Percentiles rank a stretch among this genome's conserved stretches.
Conservation (phyloP, 2,888 invertebrate species). For the Drosophila monieri region DNA sequence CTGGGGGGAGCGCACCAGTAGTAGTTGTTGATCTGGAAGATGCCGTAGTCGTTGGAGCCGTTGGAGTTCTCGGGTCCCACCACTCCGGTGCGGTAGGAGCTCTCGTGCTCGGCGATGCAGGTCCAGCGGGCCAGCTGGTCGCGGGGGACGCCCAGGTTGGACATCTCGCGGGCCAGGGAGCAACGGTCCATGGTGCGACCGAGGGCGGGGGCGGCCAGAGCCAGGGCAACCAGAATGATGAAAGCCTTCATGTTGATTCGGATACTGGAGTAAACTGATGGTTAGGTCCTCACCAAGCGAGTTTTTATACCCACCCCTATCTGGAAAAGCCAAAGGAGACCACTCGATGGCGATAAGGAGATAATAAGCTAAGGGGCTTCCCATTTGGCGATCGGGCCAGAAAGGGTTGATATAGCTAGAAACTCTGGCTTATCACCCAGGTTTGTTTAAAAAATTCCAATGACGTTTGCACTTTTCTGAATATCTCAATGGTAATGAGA, state of each 20-base stretch:
- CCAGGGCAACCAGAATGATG: conserved; percentile 52
- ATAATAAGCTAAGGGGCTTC: conserved; percentile 12
- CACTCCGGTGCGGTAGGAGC: conserved; percentile 82
- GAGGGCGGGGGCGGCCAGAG: conserved; percentile 58
- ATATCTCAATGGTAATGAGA: conserved; percentile 6
- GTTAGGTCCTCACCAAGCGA: neutral
- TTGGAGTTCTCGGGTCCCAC: conserved; percentile 84
- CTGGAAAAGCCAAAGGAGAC: conserved; percentile 32
- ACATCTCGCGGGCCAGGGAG: conserved; percentile 70
- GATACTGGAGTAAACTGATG: conserved; percentile 42
- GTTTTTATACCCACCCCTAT: neutral
- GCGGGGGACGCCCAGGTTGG: conserved; percentile 69
- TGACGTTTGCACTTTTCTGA: conserved; percentile 12
- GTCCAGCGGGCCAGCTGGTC: conserved; percentile 69
- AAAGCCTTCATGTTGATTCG: conserved; percentile 53
- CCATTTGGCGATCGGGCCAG: neutral
- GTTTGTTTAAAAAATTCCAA: conserved; percentile 35
- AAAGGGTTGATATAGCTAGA: conserved; percentile 9
- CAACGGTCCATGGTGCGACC: conserved; percentile 67
- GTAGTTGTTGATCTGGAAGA: conserved; percentile 81
- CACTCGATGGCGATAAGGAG: conserved; percentile 31
- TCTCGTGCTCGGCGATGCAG: conserved; percentile 78
- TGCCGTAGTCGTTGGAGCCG: conserved; percentile 83
- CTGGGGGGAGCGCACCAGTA: conserved; percentile 78
- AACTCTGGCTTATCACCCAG: conserved; percentile 2